phyloP scores from a whole-genome alignment of 1,140 invertebrate genomes.

The Drosophila rufa region DNA sequence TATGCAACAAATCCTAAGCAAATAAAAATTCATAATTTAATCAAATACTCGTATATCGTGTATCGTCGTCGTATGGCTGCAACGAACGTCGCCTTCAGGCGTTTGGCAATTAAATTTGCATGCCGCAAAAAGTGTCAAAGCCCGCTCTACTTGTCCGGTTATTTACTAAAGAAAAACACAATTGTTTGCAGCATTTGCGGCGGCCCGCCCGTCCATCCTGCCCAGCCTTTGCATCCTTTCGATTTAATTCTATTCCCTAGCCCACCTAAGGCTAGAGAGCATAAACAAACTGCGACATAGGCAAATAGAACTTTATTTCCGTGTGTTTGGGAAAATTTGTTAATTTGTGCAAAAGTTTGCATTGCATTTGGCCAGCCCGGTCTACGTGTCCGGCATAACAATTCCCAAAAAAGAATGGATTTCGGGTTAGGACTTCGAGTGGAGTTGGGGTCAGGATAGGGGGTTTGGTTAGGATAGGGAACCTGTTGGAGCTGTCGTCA shows the following conservation, averaged over 20 bases:
- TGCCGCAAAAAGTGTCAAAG: slow-evolving; percentile 82
- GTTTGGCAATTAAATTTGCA: slow-evolving; percentile 76
- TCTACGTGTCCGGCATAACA: slow-evolving; percentile 72
- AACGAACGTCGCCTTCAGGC: slow-evolving; percentile 65
- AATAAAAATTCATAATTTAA: slow-evolving; percentile 74
- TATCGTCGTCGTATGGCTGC: slow-evolving; percentile 13
- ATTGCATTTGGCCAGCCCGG: slow-evolving; percentile 58
- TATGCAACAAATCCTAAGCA: slow-evolving; percentile 56
- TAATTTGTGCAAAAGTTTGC: slow-evolving; percentile 80
- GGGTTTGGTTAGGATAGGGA: background rate
- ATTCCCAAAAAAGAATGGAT: slow-evolving; percentile 15
- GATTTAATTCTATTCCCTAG: slow-evolving; percentile 21
- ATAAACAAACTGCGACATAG: slow-evolving; percentile 77
- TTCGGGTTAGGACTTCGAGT: background rate
- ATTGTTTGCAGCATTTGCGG: slow-evolving; percentile 79
- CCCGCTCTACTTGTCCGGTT: slow-evolving; percentile 55
- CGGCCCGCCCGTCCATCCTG: slow-evolving; percentile 30
- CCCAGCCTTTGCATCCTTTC: slow-evolving; percentile 26
- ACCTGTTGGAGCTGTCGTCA: slow-evolving; percentile 22
- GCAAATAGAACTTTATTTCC: slow-evolving; percentile 75
- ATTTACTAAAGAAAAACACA: slow-evolving; percentile 83
- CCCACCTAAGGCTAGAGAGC: slow-evolving; percentile 51
- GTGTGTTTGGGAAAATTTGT: slow-evolving; percentile 69
- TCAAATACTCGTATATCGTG: slow-evolving; percentile 53
- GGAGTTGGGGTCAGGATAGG: background rate